These are phyloP conservation scores for Anniella stebbinsi DNA, from an alignment of 2,797 vertebrate species.

Conservation along the genomic window DNA sequence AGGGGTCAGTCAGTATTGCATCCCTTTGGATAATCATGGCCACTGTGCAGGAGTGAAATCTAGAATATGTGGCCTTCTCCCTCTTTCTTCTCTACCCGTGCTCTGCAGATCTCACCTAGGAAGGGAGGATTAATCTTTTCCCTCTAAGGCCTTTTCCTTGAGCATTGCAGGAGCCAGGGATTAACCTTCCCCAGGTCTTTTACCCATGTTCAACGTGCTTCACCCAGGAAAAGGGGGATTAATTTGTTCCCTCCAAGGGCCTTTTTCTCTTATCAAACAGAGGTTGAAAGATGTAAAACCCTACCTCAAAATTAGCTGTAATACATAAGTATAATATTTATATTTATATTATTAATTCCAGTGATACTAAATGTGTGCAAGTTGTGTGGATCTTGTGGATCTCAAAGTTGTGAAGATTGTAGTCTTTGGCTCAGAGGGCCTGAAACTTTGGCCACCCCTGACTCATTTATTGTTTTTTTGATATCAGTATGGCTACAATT, in stretches of 20 bases:
- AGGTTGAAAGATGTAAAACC: not conserved
- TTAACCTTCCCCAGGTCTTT: not conserved
- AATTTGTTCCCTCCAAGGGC: not conserved
- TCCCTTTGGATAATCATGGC: not conserved
- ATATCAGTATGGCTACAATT: not conserved
- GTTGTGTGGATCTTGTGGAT: not conserved
- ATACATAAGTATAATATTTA: not conserved
- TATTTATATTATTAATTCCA: not conserved
- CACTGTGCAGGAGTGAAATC: not conserved
- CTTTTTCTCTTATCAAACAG: not conserved
- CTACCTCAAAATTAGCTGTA: not conserved
- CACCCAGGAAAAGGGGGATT: not conserved
- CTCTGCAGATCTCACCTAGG: not conserved
- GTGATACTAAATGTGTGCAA: not conserved
- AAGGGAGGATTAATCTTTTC: not conserved
- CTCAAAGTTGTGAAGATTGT: not conserved
- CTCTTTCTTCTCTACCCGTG: not conserved
- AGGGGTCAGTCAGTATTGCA: not conserved
- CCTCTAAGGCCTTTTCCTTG: not conserved
- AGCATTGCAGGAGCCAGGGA: too few species aligned
- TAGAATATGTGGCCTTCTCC: not conserved
- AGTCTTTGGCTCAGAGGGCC: not conserved
- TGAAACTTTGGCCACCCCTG: not conserved
- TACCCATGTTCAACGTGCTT: not conserved
- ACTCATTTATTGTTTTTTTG: not conserved